Evolutionary conservation across 2,113 vertebrate genomes (phyloP), one percentile per base, ranked within the genome.

Genomic region (Passer domesticus): DNA sequence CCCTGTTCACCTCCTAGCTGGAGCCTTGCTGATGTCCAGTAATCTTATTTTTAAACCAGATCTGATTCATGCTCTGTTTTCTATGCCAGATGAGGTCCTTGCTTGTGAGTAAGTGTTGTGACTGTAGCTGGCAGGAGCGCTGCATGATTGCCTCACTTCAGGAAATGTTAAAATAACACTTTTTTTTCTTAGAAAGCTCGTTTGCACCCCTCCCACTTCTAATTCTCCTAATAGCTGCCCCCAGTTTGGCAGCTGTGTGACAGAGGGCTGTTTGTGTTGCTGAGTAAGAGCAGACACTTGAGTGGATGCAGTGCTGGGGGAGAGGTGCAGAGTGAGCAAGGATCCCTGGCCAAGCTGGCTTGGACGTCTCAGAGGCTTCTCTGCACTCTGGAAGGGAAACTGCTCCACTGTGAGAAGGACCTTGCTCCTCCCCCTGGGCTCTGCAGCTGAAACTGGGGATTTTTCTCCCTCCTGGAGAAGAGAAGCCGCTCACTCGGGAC

Each of bases 171-270:
- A 96, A 97, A 96, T 92, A 97, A 97, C 94, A 94, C 92, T 88
- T 97, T 97, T 96, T 88, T 96, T 97, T 97, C 97, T 97, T 97
- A 96, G 97, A 97, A 97, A 97, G 97, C 95, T 67, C 35, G 23
- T 95, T 96, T 6, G 8, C 74, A 92, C 94, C 89, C 87, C 92
- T 95, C 94, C 80, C 81, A 73, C 62, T 89, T 75, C 55, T 95
- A 33, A 69, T 83, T 33, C 92, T 95, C 66, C 63, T 90, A 92
- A 92, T 89, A 91, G 83, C 84, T 93, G 87, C 94, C 96, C 96
- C 96, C 83, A 94, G 92, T 92, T 86, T 90, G 92, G 92, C 92
- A 62, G 70, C 83, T 67, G 70, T 30, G 28, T 62, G n/a, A 85
- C 55, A 93, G 90, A 93, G 64, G 91, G 82, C 21, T 83, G 87